These are phyloP conservation scores for Erythrocercus mccallii DNA, from an alignment of 2,113 vertebrate species.

Conservation along the genomic window DNA sequence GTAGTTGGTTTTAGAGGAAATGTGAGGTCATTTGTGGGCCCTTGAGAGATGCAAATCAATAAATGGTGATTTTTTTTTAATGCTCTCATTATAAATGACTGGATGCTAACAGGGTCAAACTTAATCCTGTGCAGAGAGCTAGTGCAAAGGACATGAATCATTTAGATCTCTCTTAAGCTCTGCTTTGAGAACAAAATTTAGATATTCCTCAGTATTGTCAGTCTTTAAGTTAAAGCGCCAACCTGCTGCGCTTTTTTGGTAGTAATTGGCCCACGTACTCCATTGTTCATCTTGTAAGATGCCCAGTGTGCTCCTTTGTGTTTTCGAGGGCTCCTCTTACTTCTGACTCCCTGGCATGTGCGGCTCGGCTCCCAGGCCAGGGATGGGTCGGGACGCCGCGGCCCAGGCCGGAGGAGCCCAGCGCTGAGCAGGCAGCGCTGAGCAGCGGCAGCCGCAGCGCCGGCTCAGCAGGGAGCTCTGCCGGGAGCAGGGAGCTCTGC, in stretches of 20 bases:
- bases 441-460: fast-evolving
- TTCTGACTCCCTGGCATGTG: background rate
- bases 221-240: background rate
- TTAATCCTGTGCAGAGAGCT: conserved; percentile 3
- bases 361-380: background rate
- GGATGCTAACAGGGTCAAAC: conserved; percentile 15
- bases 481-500: too few relatives aligned
- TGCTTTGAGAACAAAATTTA: conserved; percentile 2
- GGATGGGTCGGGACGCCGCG: fast-evolving
- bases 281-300: background rate
- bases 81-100: conserved; percentile 4
- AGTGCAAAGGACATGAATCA: background rate
- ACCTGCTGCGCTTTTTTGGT: background rate
- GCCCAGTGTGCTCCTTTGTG: background rate
- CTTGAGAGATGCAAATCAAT: conserved; percentile 31
- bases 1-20: conserved; percentile 13
- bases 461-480: background rate
- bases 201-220: background rate
- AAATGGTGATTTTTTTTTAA: background rate
- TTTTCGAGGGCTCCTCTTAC: background rate
- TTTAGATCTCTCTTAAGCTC: background rate
- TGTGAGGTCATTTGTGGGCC: background rate
- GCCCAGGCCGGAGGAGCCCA: background rate
- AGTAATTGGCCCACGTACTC: background rate
- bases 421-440: background rate